Conservation (phyloP, 30 jellyfish, hydroid and myxozoan genomes). For the Cassiopea xamachana region DNA sequence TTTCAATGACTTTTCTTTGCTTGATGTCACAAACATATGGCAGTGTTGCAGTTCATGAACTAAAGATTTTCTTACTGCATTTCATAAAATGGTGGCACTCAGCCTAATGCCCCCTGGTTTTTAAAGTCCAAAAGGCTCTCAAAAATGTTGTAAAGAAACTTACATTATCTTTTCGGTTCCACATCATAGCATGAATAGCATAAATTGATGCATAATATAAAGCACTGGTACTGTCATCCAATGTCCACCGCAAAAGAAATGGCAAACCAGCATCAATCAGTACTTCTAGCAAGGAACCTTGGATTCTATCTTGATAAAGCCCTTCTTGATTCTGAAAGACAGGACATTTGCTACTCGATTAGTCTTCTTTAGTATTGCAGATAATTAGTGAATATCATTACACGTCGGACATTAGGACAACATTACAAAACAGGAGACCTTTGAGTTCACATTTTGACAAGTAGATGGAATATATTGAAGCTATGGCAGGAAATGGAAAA, state of each 20-base stretch:
- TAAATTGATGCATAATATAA: slow-evolving; percentile 82
- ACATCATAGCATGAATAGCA: slow-evolving; percentile 65
- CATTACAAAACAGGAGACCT: no score
- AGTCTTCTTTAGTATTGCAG: background rate
- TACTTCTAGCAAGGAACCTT: slow-evolving; percentile 26
- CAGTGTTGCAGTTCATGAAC: no score
- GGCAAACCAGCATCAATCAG: slow-evolving; percentile 89
- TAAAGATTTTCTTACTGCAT: no score
- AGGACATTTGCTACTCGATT: background rate
- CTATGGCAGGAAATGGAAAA: no score
- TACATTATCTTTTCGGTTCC: slow-evolving; percentile 72
- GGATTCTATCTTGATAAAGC: slow-evolving; percentile 2
- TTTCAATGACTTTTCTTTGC: no score
- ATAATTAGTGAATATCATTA: no score
- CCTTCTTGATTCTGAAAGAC: slow-evolving; percentile 59
- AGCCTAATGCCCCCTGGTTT: background rate
- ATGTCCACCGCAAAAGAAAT: slow-evolving; percentile 90
- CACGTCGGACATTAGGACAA: background rate
- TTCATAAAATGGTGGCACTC: background rate
- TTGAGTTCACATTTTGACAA: no score
- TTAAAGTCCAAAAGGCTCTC: background rate
- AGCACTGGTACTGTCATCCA: slow-evolving; percentile 89
- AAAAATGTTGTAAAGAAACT: background rate
- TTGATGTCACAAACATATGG: no score
- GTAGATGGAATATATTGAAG: no score